Evolutionary conservation across 2,888 invertebrate genomes (phyloP), one percentile per base, ranked within the genome.

Genomic region (Caenorhabditis sulstoni): DNA sequence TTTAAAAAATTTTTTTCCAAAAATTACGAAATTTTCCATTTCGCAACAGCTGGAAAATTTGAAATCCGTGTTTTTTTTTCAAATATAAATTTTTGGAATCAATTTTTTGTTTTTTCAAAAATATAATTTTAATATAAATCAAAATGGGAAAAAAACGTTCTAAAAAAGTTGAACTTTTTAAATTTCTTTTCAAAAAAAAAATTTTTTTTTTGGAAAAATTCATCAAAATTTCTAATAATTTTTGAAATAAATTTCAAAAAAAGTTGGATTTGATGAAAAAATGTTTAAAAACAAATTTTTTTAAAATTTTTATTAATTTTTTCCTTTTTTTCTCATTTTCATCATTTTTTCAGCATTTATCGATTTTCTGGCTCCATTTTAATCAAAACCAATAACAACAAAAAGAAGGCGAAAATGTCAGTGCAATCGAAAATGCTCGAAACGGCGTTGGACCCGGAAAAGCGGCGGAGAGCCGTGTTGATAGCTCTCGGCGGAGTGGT

Each of bases 391-490:
- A n/a, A n/a, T n/a, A n/a, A n/a, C n/a, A n/a, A n/a, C 29, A 29
- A 29, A 29, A 29, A 29, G 4, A 29, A 29, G 7, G 22, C 1
- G 16, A 37, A 29, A 22, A 85, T 84, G 84, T 84, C 84, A 37
- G 81, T 84, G 0, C 85, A 85, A 64, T 85, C 85, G 7, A 85
- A 85, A 55, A 49, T 85, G n/a, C 41, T 84, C 20, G 82, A 83
- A 44, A 70, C 82, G 2, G 85, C 82, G 1, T 37, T 84, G 1
- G 85, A 85, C 65, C 83, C 85, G 16, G 73, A 83, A 0, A 84
- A 84, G 59, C 61, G 85, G 47, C 49, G 64, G 18, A 37, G 47
- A 53, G 79, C 79, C 0, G 35, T 79, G 22, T 3, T 73, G 0
- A 23, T 79, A 9, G 73, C 52, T 11, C 29, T 47, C 8, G 62